Evolutionary conservation across 2,888 invertebrate genomes (phyloP).

Genomic region (Zygothrica quintamaculata): DNA sequence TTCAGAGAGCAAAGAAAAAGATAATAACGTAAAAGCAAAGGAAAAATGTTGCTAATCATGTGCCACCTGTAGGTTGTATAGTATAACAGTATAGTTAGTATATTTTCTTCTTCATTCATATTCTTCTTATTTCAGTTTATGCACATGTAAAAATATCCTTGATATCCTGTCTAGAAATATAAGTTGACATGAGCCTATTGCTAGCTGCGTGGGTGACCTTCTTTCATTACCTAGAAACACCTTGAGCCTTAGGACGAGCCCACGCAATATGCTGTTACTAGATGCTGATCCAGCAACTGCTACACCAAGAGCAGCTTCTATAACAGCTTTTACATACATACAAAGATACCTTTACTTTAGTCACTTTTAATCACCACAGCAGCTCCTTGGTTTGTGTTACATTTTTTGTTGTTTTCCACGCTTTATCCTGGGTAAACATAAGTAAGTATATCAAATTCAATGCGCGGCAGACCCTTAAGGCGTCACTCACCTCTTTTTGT

Average conservation of each 20-base stretch:
- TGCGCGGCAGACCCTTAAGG: conserved; percentile 58
- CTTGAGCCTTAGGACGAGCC: conserved; percentile 39
- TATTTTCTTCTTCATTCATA: too few species aligned
- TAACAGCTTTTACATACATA: too few species aligned
- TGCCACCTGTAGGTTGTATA: conserved; percentile 62
- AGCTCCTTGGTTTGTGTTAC: conserved; percentile 26
- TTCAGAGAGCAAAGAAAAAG: too few species aligned
- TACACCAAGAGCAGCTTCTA: not conserved
- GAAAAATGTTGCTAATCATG: too few species aligned
- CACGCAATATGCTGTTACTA: conserved; percentile 36
- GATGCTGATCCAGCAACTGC: conserved; percentile 6
- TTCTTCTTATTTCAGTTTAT: too few species aligned
- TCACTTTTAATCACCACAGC: too few species aligned
- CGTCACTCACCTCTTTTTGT: conserved; percentile 53
- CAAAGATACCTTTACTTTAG: too few species aligned
- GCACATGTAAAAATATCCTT: too few species aligned
- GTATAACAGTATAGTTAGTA: too few species aligned
- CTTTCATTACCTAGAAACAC: conserved; percentile 10
- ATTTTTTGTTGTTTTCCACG: conserved; percentile 19
- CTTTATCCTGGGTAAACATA: conserved; percentile 27
- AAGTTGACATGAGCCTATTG: not conserved
- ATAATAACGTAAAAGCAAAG: too few species aligned
- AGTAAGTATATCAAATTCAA: conserved; percentile 22
- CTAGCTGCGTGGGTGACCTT: conserved; percentile 50
- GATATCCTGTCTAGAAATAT: not conserved